These are phyloP conservation scores for Drosophila mimica DNA, from an alignment of 2,888 invertebrate genomes.

Conservation along the genomic window DNA sequence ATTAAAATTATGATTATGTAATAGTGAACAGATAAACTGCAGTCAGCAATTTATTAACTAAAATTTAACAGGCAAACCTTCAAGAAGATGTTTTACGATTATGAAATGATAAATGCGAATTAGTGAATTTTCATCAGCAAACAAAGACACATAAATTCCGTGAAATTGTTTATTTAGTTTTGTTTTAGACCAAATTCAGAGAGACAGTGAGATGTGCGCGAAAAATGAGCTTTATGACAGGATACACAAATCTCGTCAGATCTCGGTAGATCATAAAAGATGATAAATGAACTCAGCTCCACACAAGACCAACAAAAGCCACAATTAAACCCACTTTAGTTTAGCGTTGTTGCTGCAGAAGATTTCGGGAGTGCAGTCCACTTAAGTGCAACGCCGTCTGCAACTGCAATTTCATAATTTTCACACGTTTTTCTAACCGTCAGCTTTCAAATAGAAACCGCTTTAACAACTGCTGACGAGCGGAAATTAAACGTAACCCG, in stretches of 20 bases:
- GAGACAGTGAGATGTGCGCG: constrained; percentile 25
- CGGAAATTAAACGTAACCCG: constrained; percentile 56
- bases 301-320: constrained; percentile 54
- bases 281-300: constrained; percentile 42
- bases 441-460: constrained; percentile 48
- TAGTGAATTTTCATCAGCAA: constrained; percentile 55
- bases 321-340: constrained; percentile 44
- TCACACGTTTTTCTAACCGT: constrained; percentile 70
- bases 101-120: constrained; percentile 47
- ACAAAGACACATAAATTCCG: constrained; percentile 63
- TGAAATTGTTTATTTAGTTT: constrained; percentile 59
- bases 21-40: constrained; percentile 4
- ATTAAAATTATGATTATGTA: not conserved
- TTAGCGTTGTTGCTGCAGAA: constrained; percentile 25
- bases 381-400: constrained; percentile 27
- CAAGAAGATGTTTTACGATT: constrained; percentile 34
- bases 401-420: constrained; percentile 72
- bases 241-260: constrained; percentile 72
- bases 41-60: constrained; percentile 19
- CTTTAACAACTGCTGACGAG: constrained; percentile 58
- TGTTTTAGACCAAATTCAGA: constrained; percentile 36
- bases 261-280: constrained; percentile 57
- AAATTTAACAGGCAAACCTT: constrained; percentile 20
- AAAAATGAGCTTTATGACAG: constrained; percentile 66
- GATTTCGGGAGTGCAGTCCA: constrained; percentile 62